Base-by-base conservation (phyloP, 1,140 invertebrate species). In the Diabrotica virgifera region DNA sequence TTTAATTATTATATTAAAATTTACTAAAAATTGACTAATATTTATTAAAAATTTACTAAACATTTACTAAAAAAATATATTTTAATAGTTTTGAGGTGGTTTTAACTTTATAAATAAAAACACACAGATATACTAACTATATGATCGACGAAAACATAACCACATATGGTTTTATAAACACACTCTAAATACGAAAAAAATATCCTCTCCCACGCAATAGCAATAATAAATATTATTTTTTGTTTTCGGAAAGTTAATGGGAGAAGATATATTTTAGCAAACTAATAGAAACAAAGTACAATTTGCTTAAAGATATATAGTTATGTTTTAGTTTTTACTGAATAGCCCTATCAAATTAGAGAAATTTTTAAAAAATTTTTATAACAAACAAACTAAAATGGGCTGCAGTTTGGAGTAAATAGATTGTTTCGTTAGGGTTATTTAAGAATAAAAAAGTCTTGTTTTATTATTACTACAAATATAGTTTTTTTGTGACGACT, bases 341-440 rank as follows among this genome's bases (percentile, higher is more conserved):
- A 46, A 46, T 46, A 46, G 40, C n/a, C n/a, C n/a, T 46, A 46
- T 46, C 8, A n/a, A 10, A 46, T 46, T 46, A 46, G 40, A 46
- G n/a, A 46, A 8, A 46, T 46, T 46, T 46, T 46, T 46, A 46
- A 46, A 46, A 46, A 46, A 46, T 46, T 46, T 46, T 46, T 46
- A n/a, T 46, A 46, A 46, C n/a, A 24, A 24, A 46, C 40, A 46
- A 46, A 46, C 40, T 8, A 46, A 46, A 46, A 46, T 10, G 8
- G 40, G 40, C 3, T 46, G 40, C 8, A 46, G n/a, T n/a, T 46
- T 46, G 40, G 5, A 46, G n/a, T 46, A 46, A 46, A 46, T 46
- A 46, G 40, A 46, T 46, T 46, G 24, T 2, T 24, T 24, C 24
- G 12, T 51, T 51, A 51, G 12, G 12, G 46, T 51, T 51, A 5